Percentiles rank a stretch among this genome's conserved stretches.
Evolutionary conservation across 2,113 vertebrate genomes (phyloP).

Genomic region (Caretta caretta): DNA sequence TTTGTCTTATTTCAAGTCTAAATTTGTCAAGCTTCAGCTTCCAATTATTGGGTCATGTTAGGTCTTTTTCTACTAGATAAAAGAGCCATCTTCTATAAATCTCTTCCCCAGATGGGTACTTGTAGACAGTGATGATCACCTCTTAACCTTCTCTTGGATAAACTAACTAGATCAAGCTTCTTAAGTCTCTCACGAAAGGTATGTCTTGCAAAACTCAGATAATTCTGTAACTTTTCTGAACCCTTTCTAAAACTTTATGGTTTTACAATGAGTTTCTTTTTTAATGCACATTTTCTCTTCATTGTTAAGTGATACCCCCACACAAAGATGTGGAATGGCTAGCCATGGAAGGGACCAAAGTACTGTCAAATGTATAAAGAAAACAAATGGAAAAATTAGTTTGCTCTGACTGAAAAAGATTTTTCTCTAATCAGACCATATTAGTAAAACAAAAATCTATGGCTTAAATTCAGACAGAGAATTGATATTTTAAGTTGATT

Average conservation of each 20-base stretch:
- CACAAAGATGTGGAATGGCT: too few species aligned
- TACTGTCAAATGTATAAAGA: too few species aligned
- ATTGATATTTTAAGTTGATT: too few species aligned
- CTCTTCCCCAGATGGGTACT: not conserved
- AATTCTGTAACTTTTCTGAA: too few species aligned
- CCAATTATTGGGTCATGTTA: not conserved
- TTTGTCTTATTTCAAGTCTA: not conserved
- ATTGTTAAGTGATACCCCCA: too few species aligned
- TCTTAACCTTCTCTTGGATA: not conserved
- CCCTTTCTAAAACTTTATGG: not conserved
- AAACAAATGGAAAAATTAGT: too few species aligned
- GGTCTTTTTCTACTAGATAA: not conserved
- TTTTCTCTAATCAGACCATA: too few species aligned
- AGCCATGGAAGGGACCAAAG: too few species aligned
- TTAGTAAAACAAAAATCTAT: too few species aligned
- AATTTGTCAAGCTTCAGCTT: not conserved
- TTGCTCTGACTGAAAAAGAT: too few species aligned
- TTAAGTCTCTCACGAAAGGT: constrained; percentile 47
- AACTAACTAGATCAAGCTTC: constrained; percentile 12
- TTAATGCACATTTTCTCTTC: not conserved
- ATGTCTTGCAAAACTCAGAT: not conserved
- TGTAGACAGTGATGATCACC: not conserved
- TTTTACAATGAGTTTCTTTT: not conserved
- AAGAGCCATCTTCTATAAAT: not conserved
- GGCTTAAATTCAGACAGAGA: too few species aligned